A percentile compares a stretch with the other conserved stretches of the same genome.
Conservation (phyloP, 2,113 vertebrate genomes). For the Cavia aperea region DNA sequence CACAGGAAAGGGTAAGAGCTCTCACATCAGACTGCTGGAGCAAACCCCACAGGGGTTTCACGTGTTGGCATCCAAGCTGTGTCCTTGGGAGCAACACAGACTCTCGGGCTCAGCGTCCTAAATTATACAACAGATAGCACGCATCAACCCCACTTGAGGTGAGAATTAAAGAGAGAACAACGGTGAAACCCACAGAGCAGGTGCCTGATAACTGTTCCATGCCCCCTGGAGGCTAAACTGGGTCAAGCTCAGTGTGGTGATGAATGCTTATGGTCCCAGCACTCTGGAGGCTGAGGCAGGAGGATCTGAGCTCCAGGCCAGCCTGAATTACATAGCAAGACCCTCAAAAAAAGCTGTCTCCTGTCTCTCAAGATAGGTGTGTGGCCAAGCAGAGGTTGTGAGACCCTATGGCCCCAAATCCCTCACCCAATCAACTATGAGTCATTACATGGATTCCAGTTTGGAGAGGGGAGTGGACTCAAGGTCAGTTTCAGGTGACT, state of each 20-base stretch:
- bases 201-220: fast-evolving
- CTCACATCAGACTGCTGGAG: neutral
- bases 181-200: fast-evolving
- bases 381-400: neutral
- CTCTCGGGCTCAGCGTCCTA: neutral
- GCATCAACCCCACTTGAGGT: neutral
- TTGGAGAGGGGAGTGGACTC: neutral
- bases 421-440: neutral
- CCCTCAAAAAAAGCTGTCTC: neutral
- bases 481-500: neutral
- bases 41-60: neutral
- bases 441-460: neutral
- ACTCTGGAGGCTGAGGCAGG: neutral
- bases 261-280: neutral
- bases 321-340: too few relatives aligned
- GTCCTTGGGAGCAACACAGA: neutral
- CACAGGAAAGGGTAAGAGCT: too few relatives aligned
- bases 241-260: neutral
- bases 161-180: neutral
- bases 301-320: neutral
- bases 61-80: neutral
- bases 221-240: neutral
- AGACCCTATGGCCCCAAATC: neutral
- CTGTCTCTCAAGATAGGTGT: neutral
- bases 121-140: neutral